A percentile compares a stretch with the other conserved stretches of the same genome.
Evolutionary conservation across 1,140 invertebrate species (phyloP).

Genomic region (Holotrichia oblita): DNA sequence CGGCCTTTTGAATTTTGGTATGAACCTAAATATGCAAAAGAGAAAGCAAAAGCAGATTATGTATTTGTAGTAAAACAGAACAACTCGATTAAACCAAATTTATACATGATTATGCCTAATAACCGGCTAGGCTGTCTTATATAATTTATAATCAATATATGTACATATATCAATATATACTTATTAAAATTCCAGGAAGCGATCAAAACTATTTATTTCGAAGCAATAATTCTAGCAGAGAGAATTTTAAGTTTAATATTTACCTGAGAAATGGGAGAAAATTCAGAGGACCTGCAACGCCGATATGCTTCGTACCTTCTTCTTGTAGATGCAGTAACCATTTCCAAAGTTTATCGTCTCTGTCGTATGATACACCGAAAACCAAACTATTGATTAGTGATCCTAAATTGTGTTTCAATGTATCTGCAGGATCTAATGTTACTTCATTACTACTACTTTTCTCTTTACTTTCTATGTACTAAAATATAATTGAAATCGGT

Average conservation of each 20-base stretch:
- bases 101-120: background rate
- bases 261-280: constrained; percentile 84
- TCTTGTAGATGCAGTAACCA: constrained; percentile 80
- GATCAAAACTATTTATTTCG: background rate
- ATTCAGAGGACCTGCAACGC: constrained; percentile 81
- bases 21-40: constrained; percentile 59
- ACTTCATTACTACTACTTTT: background rate
- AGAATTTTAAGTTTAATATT: background rate
- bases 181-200: background rate
- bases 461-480: constrained; percentile 20
- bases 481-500: background rate
- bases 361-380: constrained; percentile 75
- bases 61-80: background rate
- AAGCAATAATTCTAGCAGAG: background rate
- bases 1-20: constrained; percentile 68
- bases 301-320: constrained; percentile 80
- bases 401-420: constrained; percentile 76
- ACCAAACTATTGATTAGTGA: constrained; percentile 80
- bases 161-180: too few species aligned
- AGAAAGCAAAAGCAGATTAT: constrained; percentile 44
- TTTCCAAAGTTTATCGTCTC: constrained; percentile 76
- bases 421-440: constrained; percentile 63
- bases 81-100: background rate
- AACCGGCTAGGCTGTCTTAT: background rate
- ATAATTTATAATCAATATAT: background rate